Evolutionary conservation across 2,888 invertebrate genomes (phyloP).

Genomic region (Andrena bucephala): DNA sequence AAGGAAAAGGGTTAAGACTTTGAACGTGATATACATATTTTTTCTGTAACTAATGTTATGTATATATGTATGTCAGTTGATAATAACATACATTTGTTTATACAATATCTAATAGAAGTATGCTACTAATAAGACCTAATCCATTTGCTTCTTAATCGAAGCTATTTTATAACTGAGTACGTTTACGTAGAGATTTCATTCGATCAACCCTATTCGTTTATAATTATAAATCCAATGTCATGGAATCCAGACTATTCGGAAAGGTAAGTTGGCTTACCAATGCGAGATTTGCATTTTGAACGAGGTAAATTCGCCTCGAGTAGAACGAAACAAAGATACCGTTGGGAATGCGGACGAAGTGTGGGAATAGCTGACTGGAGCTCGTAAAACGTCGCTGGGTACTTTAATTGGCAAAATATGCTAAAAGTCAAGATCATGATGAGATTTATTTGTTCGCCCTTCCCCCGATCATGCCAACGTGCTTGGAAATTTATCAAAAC

Average conservation of each 20-base stretch:
- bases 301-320: conserved; percentile 67
- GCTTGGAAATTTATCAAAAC: conserved; percentile 66
- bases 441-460: conserved; percentile 74
- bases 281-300: conserved; percentile 69
- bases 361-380: conserved; percentile 65
- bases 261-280: conserved; percentile 47
- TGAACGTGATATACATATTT: too few relatives aligned
- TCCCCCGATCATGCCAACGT: conserved; percentile 64
- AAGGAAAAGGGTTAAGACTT: too few relatives aligned
- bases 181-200: background rate
- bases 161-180: background rate
- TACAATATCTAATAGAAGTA: too few relatives aligned
- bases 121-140: too few relatives aligned
- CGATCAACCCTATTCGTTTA: background rate
- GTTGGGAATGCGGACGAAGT: conserved; percentile 66
- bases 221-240: background rate
- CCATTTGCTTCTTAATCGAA: too few relatives aligned
- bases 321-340: conserved; percentile 72
- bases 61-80: too few relatives aligned
- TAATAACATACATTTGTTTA: too few relatives aligned
- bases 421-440: conserved; percentile 75
- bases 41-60: too few relatives aligned
- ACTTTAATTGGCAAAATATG: conserved; percentile 79
- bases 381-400: conserved; percentile 71
- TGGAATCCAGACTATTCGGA: background rate